Evolutionary conservation across 2,797 vertebrate species (phyloP).

Genomic region (Brachyalestes nurse): DNA sequence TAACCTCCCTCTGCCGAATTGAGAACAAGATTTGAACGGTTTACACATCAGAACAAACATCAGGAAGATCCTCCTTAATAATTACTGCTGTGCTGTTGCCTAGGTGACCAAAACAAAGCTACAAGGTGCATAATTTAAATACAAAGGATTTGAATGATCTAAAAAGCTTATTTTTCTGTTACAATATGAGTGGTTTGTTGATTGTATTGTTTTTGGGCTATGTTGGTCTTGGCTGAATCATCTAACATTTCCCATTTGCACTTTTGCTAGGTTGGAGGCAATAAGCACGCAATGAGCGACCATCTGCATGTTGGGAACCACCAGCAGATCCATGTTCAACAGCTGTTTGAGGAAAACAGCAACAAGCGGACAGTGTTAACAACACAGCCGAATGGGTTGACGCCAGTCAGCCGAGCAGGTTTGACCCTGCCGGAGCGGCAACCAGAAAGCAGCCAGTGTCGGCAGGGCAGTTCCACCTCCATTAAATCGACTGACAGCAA

Average conservation of each 20-base stretch:
- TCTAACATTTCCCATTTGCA: constrained; percentile 34
- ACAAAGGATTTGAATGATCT: neutral
- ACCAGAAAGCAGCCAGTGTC: constrained; percentile 80
- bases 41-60: neutral
- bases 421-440: constrained; percentile 86
- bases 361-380: constrained; percentile 93
- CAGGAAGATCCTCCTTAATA: neutral
- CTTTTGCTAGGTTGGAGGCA: constrained; percentile 83
- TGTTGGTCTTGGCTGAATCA: constrained; percentile 14
- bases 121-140: neutral
- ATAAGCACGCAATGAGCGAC: constrained; percentile 93
- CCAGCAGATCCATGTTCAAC: constrained; percentile 89
- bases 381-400: constrained; percentile 93
- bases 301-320: constrained; percentile 85
- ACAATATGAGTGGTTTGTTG: neutral
- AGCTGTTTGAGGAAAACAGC: constrained; percentile 94
- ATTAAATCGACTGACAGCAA: constrained; percentile 90
- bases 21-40: constrained; percentile 12
- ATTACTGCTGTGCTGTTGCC: neutral
- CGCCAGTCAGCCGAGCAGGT: constrained; percentile 81
- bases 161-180: neutral
- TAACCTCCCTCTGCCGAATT: neutral
- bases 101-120: constrained; percentile 15
- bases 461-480: constrained; percentile 89
- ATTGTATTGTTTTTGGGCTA: neutral